Conservation (phyloP, 1,140 invertebrate species). For the honey bee (Apis mellifera) region DNA sequence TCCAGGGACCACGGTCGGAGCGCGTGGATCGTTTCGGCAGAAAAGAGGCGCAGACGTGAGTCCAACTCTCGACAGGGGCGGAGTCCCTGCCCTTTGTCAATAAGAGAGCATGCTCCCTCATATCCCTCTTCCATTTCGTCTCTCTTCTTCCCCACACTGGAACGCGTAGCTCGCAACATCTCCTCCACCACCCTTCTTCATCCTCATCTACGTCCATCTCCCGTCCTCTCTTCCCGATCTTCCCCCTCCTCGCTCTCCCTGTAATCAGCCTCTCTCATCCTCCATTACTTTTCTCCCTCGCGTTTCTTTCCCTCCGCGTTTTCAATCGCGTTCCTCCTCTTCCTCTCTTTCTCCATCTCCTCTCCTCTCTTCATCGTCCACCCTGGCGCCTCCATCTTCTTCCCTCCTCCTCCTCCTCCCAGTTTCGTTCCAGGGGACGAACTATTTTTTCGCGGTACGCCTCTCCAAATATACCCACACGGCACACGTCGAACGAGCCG, state of each 20-base stretch:
- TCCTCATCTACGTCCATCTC: background rate
- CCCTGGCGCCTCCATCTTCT: background rate
- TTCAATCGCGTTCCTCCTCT: constrained; percentile 4
- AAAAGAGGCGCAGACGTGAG: constrained; percentile 44
- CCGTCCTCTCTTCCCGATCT: background rate
- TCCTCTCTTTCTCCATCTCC: background rate
- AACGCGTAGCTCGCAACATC: background rate
- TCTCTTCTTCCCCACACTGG: constrained; percentile 7
- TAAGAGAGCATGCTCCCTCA: constrained; percentile 37
- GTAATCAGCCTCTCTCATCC: background rate
- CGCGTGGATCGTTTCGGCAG: background rate
- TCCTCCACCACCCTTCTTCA: constrained; percentile 25
- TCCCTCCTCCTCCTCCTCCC: background rate
- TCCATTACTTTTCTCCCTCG: constrained; percentile 9
- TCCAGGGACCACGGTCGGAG: background rate
- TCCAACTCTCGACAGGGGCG: constrained; percentile 34
- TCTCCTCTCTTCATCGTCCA: background rate
- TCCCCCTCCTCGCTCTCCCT: background rate
- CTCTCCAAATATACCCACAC: constrained; percentile 8
- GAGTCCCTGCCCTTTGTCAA: constrained; percentile 48
- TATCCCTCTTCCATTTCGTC: constrained; percentile 14
- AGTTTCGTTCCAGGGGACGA: background rate
- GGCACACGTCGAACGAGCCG: background rate
- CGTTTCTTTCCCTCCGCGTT: background rate
- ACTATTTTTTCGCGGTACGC: constrained; percentile 20